These are phyloP conservation scores for Amazonetta brasiliensis DNA, from an alignment of 2,797 vertebrate genomes.

Conservation along the genomic window DNA sequence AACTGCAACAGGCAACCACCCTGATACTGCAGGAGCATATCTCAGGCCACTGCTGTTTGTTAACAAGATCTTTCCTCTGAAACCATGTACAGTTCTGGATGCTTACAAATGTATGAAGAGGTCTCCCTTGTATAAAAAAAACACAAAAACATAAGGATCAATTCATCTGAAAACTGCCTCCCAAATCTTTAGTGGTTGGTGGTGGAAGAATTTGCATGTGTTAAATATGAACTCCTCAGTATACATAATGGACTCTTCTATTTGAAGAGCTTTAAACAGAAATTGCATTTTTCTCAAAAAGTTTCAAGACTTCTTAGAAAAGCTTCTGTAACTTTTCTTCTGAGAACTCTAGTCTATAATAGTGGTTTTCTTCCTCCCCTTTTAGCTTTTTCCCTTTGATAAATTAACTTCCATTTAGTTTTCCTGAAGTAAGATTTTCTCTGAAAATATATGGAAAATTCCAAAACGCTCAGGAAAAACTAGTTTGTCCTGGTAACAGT, in stretches of 20 bases:
- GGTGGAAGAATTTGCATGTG: background rate
- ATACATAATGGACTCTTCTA: background rate
- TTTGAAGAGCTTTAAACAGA: background rate
- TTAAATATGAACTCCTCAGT: background rate
- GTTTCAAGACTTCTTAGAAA: background rate
- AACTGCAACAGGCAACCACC: background rate
- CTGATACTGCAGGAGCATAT: background rate
- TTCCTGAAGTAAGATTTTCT: background rate
- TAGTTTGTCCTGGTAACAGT: background rate
- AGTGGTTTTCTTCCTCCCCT: background rate
- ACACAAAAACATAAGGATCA: background rate
- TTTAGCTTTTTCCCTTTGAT: background rate
- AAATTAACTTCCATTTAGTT: background rate
- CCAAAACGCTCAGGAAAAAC: background rate
- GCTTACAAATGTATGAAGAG: background rate
- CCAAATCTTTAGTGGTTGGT: background rate
- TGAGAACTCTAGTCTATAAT: background rate
- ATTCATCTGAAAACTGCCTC: background rate
- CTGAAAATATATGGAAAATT: background rate
- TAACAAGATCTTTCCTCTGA: background rate
- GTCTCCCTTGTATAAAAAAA: background rate
- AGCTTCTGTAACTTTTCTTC: background rate
- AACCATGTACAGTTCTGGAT: background rate
- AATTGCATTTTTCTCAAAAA: background rate
- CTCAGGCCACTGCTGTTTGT: background rate